Percentiles rank a stretch among this genome's conserved stretches.
These are phyloP conservation scores for Drosophila erecta DNA, from an alignment of 1,140 invertebrate species.

Conservation along the genomic window DNA sequence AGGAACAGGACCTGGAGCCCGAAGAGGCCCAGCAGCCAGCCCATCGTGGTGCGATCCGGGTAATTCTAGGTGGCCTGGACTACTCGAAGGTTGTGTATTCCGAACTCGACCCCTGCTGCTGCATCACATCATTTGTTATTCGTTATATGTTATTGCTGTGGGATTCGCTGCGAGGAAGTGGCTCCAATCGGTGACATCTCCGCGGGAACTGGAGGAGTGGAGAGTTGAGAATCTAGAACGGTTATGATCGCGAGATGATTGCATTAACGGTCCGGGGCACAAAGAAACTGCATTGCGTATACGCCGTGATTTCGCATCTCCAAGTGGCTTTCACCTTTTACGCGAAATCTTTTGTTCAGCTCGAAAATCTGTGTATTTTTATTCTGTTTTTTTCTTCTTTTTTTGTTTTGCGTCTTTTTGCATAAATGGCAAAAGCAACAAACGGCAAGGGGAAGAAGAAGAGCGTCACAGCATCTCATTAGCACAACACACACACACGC, in stretches of 20 bases:
- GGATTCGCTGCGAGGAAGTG: slow-evolving; percentile 22
- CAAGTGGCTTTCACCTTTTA: slow-evolving; percentile 76
- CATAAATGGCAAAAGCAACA: slow-evolving; percentile 81
- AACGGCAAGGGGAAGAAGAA: slow-evolving; percentile 52
- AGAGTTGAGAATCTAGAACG: slow-evolving; percentile 43
- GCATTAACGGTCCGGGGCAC: slow-evolving; percentile 58
- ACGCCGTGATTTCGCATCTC: slow-evolving; percentile 15
- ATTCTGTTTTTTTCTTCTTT: neutral
- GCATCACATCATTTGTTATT: slow-evolving; percentile 64
- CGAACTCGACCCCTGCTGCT: slow-evolving; percentile 67
- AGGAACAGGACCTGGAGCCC: slow-evolving; percentile 71
- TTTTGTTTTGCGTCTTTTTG: slow-evolving; percentile 61
- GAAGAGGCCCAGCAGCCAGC: slow-evolving; percentile 76
- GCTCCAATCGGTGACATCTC: slow-evolving; percentile 67
- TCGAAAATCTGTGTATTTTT: slow-evolving; percentile 26
- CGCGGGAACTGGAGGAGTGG: slow-evolving; percentile 50
- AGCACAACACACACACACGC: slow-evolving; percentile 61
- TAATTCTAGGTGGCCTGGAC: slow-evolving; percentile 68
- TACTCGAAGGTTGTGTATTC: slow-evolving; percentile 72
- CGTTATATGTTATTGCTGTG: slow-evolving; percentile 21
- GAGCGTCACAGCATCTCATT: slow-evolving; percentile 73
- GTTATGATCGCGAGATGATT: slow-evolving; percentile 56
- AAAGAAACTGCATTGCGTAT: slow-evolving; percentile 66
- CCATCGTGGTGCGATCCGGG: slow-evolving; percentile 54
- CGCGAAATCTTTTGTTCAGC: slow-evolving; percentile 56